phyloP scores from a whole-genome alignment of 2,113 vertebrate species.

The Falcunculus frontatus region DNA sequence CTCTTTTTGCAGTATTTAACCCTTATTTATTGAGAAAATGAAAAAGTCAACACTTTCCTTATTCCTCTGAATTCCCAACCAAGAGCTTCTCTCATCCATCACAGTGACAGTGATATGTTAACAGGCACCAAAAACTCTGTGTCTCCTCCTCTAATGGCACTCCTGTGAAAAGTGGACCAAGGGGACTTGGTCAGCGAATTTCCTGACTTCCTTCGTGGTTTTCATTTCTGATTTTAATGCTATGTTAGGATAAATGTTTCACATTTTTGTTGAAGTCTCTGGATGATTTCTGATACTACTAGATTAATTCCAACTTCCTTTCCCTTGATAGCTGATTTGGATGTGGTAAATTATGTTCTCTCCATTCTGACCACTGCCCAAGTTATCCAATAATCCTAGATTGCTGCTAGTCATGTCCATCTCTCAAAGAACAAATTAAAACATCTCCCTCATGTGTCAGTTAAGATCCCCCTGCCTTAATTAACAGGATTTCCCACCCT shows the following conservation, averaged over 20 bases:
- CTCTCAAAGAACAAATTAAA: background rate
- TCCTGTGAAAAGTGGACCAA: background rate
- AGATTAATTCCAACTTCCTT: background rate
- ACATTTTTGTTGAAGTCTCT: background rate
- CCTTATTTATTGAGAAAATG: background rate
- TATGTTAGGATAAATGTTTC: background rate
- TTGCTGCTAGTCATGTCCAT: background rate
- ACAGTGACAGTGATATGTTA: background rate
- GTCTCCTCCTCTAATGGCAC: background rate
- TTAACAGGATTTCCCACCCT: background rate
- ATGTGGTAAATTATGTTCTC: background rate
- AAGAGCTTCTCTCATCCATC: background rate
- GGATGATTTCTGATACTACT: background rate
- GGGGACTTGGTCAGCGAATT: background rate
- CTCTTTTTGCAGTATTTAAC: background rate
- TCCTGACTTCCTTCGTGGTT: background rate
- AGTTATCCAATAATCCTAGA: background rate
- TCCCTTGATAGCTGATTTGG: background rate
- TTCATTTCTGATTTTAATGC: background rate
- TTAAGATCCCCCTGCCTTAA: background rate
- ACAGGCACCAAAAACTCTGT: background rate
- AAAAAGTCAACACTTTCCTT: background rate
- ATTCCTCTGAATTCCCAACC: background rate
- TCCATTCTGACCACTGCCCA: background rate
- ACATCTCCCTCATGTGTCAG: background rate